phyloP scores from a whole-genome alignment of 2,888 invertebrate genomes.

The Melikaiella ostensackeni region DNA sequence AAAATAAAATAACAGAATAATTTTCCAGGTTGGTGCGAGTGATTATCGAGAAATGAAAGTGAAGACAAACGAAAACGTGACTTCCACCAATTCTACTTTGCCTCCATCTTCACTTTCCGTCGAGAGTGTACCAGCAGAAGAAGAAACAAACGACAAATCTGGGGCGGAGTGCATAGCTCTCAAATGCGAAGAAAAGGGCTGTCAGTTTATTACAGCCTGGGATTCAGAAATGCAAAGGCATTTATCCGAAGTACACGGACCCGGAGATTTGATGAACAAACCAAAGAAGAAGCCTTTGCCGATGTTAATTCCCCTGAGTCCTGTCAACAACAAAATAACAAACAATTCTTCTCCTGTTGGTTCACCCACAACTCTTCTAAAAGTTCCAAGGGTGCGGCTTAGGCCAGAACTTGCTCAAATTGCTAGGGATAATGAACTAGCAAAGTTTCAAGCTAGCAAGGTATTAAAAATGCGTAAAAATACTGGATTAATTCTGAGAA shows the following conservation, averaged over 20 bases:
- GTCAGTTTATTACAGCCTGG: constrained; percentile 81
- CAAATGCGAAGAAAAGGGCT: constrained; percentile 78
- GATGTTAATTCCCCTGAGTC: constrained; percentile 70
- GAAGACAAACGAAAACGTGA: constrained; percentile 45
- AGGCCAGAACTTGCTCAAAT: constrained; percentile 73
- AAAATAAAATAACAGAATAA: constrained; percentile 5
- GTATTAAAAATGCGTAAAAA: neutral
- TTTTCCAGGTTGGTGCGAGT: constrained; percentile 70
- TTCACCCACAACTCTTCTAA: constrained; percentile 63
- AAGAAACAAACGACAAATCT: constrained; percentile 64
- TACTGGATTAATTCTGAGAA: too few species aligned
- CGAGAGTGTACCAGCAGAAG: constrained; percentile 49
- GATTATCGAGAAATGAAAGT: constrained; percentile 65
- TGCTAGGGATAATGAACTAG: constrained; percentile 71
- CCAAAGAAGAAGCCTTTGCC: constrained; percentile 71
- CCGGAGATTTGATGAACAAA: constrained; percentile 58
- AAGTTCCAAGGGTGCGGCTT: constrained; percentile 71
- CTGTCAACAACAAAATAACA: constrained; percentile 55
- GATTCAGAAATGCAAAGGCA: constrained; percentile 79
- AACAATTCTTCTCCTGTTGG: constrained; percentile 55
- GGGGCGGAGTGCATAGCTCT: constrained; percentile 78
- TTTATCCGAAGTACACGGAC: constrained; percentile 68
- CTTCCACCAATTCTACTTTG: neutral
- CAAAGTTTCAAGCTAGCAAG: constrained; percentile 54
- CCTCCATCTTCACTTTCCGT: constrained; percentile 1